These are phyloP conservation scores for Zophobas morio DNA, from an alignment of 1,140 invertebrate genomes.

Conservation along the genomic window DNA sequence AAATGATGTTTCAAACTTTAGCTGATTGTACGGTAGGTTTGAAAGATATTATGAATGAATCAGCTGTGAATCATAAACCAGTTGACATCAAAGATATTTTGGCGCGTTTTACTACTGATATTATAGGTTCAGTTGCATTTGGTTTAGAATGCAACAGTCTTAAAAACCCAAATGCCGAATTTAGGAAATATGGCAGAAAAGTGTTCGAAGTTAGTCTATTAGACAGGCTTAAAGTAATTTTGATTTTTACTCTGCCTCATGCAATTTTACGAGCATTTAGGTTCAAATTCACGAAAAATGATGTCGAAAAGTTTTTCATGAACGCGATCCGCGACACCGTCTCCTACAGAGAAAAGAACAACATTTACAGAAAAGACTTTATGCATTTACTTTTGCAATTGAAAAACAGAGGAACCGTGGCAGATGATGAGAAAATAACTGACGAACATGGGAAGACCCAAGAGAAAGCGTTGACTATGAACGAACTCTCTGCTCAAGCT, in stretches of 20 bases:
- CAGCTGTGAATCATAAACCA: constrained; percentile 56
- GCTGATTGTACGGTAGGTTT: constrained; percentile 61
- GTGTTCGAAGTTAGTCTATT: constrained; percentile 50
- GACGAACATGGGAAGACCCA: constrained; percentile 6
- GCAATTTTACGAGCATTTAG: constrained; percentile 1
- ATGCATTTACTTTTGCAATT: constrained; percentile 61
- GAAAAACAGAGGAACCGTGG: constrained; percentile 57
- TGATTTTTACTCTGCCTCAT: constrained; percentile 1
- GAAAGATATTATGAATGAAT: constrained; percentile 64
- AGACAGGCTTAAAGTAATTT: neutral
- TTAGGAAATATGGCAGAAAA: constrained; percentile 63
- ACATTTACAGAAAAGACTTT: constrained; percentile 67
- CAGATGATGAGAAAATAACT: constrained; percentile 32
- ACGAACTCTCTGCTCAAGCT: constrained; percentile 52
- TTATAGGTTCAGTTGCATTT: constrained; percentile 73
- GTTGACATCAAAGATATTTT: constrained; percentile 73
- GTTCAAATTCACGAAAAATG: constrained; percentile 23
- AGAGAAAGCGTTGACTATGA: constrained; percentile 44
- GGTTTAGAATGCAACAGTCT: constrained; percentile 74
- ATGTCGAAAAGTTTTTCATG: constrained; percentile 66
- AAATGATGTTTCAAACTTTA: constrained; percentile 61
- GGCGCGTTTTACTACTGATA: constrained; percentile 61
- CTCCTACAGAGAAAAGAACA: constrained; percentile 67
- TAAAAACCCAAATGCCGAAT: constrained; percentile 70
- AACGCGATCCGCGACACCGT: constrained; percentile 67